Evolutionary conservation across 2,797 vertebrate species (phyloP), one percentile per base, ranked within the genome.

Genomic region (Notolepis coatsorum): DNA sequence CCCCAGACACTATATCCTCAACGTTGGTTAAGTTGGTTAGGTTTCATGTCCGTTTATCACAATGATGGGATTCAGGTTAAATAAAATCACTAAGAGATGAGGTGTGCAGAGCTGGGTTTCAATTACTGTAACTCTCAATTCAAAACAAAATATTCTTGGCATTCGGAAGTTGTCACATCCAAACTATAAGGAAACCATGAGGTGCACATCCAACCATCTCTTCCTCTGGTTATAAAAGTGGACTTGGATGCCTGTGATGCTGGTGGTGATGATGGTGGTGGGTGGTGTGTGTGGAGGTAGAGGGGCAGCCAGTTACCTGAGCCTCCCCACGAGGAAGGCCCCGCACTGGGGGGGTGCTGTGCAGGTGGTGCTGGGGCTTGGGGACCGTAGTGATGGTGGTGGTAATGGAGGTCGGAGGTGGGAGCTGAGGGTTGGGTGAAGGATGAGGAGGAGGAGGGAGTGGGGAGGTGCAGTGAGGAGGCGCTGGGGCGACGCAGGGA

Each of bases 391-490:
- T 49, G 43, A 38, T 53, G 65, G 25, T 20, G 38, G 27, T 52
- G 58, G 18, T 50, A 57, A 55, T 61, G 65, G 61, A 46, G 62
- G 64, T 37, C 55, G 47, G 63, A 84, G 79, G 91, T 91, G 87
- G 91, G 84, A 79, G 89, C 90, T 87, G 89, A 90, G 88, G 92
- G 78, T 88, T 92, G 92, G 78, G 93, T 88, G 87, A 92, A 80
- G 93, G 94, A 92, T 86, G 91, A 89, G 86, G 87, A 90, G 88
- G 91, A 91, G 87, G 88, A 87, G 87, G 85, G 82, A 90, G 89
- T 89, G 79, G 89, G 87, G 84, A 89, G 77, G 87, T 92, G 88
- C 92, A 92, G 93, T 87, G 91, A 90, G 87, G 93, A 93, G 85
- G 93, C 92, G 91, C 50, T 73, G 46, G 66, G 50, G 20, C 51